Base-by-base conservation (phyloP, 2,113 vertebrate species). In the Manacus vitellinus region DNA sequence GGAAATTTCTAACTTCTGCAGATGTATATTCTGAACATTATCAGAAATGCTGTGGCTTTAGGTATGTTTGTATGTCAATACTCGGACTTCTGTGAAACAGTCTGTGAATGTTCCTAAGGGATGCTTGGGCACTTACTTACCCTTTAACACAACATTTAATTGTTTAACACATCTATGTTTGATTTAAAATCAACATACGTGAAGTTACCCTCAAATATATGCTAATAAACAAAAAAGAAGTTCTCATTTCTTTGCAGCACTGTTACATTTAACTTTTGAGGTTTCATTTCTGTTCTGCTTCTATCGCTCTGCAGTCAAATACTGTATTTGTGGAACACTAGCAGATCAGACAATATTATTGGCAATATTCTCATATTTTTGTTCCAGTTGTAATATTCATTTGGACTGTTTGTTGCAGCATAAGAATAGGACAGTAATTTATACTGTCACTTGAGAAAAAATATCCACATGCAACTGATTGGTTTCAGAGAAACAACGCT, bases 221-320 rank as follows among this genome's bases (percentile, higher is more conserved):
- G 23, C 44, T 30, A 54, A 74, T 31, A 78, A 63, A 30, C 17
- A n/a, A 87, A 62, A 11, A 39, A 39, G 49, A 91, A 83, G 10
- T 0, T 0, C n/a, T 73, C 0, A 0, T 37, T 85, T 73, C 67
- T 51, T 85, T 66, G 66, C 25, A 72, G 37, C 8, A 19, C 59
- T 12, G 17, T 35, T 63, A 41, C 27, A 54, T 59, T 31, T 54
- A 46, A 76, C 39, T 66, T 54, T 15, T 30, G 31, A 94, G 25
- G 14, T 27, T 75, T 87, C 18, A 27, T 44, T 78, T 83, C 20
- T 61, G 10, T 61, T 68, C 20, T 82, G 33, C 39, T 61, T 68
- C 24, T 79, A 37, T 43, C 25, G 12, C 39, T 75, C 33, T 89
- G 37, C 12, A 74, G 25, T 54, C 33, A 87, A 72, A 73, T 27